Conservation (phyloP, 2,888 invertebrate genomes). For the Napeogenes sylphis region DNA sequence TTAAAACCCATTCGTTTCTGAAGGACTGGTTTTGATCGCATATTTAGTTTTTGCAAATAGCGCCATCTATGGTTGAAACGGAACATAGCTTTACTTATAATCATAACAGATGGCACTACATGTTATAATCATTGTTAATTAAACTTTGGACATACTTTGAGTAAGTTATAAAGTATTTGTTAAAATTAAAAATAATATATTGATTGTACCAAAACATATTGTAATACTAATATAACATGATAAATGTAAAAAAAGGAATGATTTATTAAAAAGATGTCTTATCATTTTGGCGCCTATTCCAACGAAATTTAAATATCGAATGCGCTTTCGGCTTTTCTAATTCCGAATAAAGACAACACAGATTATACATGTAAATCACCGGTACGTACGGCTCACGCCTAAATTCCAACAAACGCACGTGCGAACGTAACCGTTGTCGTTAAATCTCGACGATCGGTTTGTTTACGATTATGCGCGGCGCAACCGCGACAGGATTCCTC, state of each 20-base stretch:
- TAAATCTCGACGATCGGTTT: conserved; percentile 33
- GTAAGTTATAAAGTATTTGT: no score
- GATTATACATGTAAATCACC: conserved; percentile 12
- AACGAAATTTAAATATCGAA: no score
- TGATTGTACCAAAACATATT: no score
- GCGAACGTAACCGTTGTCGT: conserved; percentile 26
- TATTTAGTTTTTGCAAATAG: conserved; percentile 22
- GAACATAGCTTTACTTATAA: not conserved
- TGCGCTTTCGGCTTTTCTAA: not conserved
- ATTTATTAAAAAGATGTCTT: no score
- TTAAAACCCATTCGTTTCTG: conserved; percentile 71
- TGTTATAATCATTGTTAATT: not conserved
- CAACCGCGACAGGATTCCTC: conserved; percentile 23
- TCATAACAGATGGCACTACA: not conserved
- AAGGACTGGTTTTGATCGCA: conserved; percentile 38
- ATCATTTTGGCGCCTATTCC: no score
- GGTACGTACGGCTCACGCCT: conserved; percentile 10
- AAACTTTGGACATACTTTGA: not conserved
- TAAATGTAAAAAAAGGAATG: no score
- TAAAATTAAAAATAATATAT: no score
- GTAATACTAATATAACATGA: no score
- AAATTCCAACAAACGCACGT: conserved; percentile 19
- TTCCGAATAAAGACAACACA: conserved; percentile 7
- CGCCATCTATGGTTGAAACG: conserved; percentile 44
- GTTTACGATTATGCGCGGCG: conserved; percentile 32